A percentile compares a stretch with the other conserved stretches of the same genome.
Evolutionary conservation across 2,888 invertebrate genomes (phyloP).

Genomic region (Ormia ochracea): DNA sequence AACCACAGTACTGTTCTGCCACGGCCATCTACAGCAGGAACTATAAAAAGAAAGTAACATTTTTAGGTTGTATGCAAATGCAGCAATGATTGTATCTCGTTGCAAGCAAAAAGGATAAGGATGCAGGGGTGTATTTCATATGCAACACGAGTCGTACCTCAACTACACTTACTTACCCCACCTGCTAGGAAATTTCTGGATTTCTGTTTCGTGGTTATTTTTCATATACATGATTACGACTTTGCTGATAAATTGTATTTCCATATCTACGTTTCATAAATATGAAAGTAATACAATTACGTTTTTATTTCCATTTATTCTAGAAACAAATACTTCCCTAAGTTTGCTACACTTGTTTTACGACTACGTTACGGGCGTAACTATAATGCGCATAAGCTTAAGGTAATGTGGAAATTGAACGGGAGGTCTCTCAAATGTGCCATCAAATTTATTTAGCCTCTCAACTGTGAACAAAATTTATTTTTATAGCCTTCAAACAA

Average conservation of each 20-base stretch:
- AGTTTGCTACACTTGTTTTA: conserved; percentile 7
- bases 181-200: conserved; percentile 7
- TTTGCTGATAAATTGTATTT: conserved; percentile 35
- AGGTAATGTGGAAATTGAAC: too few relatives aligned
- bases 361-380: too few relatives aligned
- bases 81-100: conserved; percentile 29
- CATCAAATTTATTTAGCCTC: too few relatives aligned
- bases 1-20: background rate
- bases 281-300: conserved; percentile 53
- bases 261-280: conserved; percentile 28
- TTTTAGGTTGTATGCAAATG: conserved; percentile 7
- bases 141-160: conserved; percentile 33
- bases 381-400: too few relatives aligned
- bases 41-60: conserved; percentile 38
- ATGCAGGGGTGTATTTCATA: conserved; percentile 27
- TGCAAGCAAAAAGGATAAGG: conserved; percentile 21
- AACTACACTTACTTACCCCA: conserved; percentile 18
- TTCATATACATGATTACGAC: conserved; percentile 24
- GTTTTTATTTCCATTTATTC: background rate
- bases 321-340: conserved; percentile 7
- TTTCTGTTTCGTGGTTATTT: background rate
- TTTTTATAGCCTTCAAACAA: too few relatives aligned
- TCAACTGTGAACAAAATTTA: too few relatives aligned
- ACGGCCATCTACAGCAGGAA: conserved; percentile 5
- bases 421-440: too few relatives aligned